Percentiles rank a stretch among this genome's conserved stretches.
Conservation (phyloP, 2,888 invertebrate species). For the Octodonta nipae region DNA sequence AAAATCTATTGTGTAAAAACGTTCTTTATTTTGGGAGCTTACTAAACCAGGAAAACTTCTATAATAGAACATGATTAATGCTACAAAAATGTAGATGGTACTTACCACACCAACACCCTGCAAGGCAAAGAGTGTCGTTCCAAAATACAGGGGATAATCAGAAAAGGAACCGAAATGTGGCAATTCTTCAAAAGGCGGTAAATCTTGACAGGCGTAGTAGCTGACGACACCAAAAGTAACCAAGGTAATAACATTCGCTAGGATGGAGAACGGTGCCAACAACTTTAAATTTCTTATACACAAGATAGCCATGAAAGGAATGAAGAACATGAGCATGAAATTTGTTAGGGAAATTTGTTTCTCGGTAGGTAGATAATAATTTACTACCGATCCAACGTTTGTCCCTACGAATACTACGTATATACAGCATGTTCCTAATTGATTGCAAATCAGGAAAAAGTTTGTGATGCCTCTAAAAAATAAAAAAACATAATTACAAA, state of each 20-base stretch:
- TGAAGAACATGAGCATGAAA: slow-evolving; percentile 31
- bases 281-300: slow-evolving; percentile 74
- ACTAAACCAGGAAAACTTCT: too few species aligned
- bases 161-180: slow-evolving; percentile 49
- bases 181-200: slow-evolving; percentile 49
- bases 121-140: slow-evolving; percentile 88
- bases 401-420: slow-evolving; percentile 45
- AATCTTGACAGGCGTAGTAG: slow-evolving; percentile 67
- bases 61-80: too few species aligned
- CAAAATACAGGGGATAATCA: slow-evolving; percentile 83
- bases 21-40: not conserved
- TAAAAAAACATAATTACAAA: too few species aligned
- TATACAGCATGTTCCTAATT: slow-evolving; percentile 78
- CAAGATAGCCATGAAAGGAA: slow-evolving; percentile 64
- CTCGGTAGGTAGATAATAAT: slow-evolving; percentile 20
- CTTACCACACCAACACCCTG: slow-evolving; percentile 87
- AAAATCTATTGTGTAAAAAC: too few species aligned
- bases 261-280: slow-evolving; percentile 77
- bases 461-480: slow-evolving; percentile 45
- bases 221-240: slow-evolving; percentile 73
- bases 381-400: slow-evolving; percentile 29
- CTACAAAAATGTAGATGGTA: too few species aligned
- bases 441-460: slow-evolving; percentile 63
- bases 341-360: slow-evolving; percentile 15
- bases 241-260: slow-evolving; percentile 76